Base-by-base conservation (phyloP, 2,888 invertebrate genomes). In the Stramonita haemastoma region DNA sequence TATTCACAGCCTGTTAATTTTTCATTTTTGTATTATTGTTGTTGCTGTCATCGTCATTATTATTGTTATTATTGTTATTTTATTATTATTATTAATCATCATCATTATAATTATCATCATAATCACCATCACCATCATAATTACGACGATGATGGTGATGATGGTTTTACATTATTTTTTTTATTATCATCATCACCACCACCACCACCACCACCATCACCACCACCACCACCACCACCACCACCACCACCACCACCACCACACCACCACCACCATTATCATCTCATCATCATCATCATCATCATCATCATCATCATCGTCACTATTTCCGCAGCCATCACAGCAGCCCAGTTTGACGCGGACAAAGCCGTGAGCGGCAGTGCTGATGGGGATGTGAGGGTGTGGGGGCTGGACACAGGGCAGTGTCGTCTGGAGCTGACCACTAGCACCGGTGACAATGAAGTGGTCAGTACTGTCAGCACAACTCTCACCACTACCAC, bases 361-460 rank as follows among this genome's bases (percentile, higher is more conserved):
- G 89, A 91, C 84, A 93, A 92, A 79, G 92, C 94, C 15, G 91
- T 95, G 6, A 95, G 95, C 92, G 95, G 95, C 29, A 94, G 95
- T 92, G 94, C 92, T 19, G 95, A 95, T 86, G 91, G 92, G 83
- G 93, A 93, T 81, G 88, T 94, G 26, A 91, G 94, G 70, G 93
- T 95, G 34, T 95, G 95, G 95, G 90, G 90, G 2, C 89, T 92
- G 29, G 85, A 90, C 13, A 91, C 93, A n/a, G 94, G 93, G 4
- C 89, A 91, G 73, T 94, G 94, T 90, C 83, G 87, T n/a, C 90
- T 93, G n/a, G 88, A 95, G 56, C 66, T 73, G n/a, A 89, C 91
- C 32, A 89, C 91, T 22, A 95, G 95, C 5, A 94, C 94, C 83
- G 87, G 87, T 2, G 92, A 91, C 77, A 94, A 90, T 6, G 95